A percentile compares a stretch with the other conserved stretches of the same genome.
These are phyloP conservation scores for Pachyuromys duprasi DNA, from an alignment of 2,797 vertebrate species.

Conservation along the genomic window DNA sequence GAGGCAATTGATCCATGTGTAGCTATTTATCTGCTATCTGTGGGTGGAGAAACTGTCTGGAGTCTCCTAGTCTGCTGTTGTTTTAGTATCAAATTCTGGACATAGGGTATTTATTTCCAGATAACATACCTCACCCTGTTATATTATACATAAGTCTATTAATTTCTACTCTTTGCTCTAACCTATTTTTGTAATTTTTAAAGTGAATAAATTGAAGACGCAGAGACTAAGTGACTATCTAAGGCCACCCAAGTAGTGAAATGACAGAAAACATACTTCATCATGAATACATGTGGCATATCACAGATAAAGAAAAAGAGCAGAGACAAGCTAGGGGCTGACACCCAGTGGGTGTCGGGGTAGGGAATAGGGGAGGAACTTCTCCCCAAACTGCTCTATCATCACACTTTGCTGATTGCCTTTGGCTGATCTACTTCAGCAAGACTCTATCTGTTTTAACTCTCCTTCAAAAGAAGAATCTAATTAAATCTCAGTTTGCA, in stretches of 20 bases:
- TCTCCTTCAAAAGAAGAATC: slow-evolving; percentile 40
- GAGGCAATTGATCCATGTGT: neutral
- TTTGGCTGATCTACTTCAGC: neutral
- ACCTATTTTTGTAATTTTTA: neutral
- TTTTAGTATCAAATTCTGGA: neutral
- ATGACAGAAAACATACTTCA: neutral
- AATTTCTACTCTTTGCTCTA: neutral
- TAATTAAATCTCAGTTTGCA: neutral
- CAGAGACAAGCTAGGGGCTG: neutral
- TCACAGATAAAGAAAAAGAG: neutral
- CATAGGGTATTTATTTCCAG: neutral
- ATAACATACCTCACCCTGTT: neutral
- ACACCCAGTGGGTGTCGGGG: neutral
- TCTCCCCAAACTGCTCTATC: no score
- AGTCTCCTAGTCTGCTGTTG: neutral
- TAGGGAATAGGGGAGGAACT: no score
- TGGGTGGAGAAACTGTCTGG: slow-evolving; percentile 7
- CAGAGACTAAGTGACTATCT: neutral
- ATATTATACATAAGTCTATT: neutral
- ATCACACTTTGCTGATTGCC: neutral
- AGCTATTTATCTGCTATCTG: neutral
- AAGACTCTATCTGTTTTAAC: neutral
- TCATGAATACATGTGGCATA: neutral
- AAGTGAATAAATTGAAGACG: neutral
- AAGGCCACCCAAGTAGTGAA: neutral